Evolutionary conservation across 2,797 vertebrate species (phyloP).

Genomic region (Tokudaia tokunoshimensis): DNA sequence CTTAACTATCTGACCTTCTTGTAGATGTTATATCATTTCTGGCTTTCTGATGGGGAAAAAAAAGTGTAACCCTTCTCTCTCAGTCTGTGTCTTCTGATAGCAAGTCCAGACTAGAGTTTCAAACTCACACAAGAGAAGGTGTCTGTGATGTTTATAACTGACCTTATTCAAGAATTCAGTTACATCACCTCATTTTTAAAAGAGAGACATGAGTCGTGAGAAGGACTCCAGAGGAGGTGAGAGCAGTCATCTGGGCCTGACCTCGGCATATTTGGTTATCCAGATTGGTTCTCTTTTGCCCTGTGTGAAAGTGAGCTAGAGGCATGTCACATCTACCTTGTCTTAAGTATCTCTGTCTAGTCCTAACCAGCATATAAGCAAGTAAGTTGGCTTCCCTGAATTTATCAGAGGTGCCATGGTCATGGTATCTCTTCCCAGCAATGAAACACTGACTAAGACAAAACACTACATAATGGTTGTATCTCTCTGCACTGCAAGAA

Average conservation of each 20-base stretch:
- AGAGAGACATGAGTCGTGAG: slow-evolving; percentile 16
- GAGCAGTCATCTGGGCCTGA: neutral
- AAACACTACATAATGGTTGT: neutral
- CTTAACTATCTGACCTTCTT: slow-evolving; percentile 57
- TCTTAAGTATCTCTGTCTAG: slow-evolving; percentile 19
- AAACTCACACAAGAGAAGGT: slow-evolving; percentile 54
- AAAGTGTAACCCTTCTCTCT: neutral
- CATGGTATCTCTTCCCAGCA: neutral
- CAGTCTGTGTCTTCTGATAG: slow-evolving; percentile 49
- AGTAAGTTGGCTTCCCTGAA: neutral
- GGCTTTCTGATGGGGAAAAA: slow-evolving; percentile 23
- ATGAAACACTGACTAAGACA: neutral
- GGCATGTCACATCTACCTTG: neutral
- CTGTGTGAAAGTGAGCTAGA: neutral
- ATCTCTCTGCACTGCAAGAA: neutral
- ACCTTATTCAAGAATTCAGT: slow-evolving; percentile 59
- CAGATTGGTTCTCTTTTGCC: neutral
- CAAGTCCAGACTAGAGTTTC: slow-evolving; percentile 43
- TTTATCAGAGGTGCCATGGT: neutral
- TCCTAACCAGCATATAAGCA: slow-evolving; percentile 50
- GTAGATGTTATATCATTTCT: slow-evolving; percentile 35
- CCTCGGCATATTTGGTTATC: neutral
- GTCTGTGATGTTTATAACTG: slow-evolving; percentile 31
- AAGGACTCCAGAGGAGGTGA: neutral
- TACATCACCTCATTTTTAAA: slow-evolving; percentile 50